phyloP scores from a whole-genome alignment of 2,113 vertebrate genomes.

The Ramphastos sulfuratus region DNA sequence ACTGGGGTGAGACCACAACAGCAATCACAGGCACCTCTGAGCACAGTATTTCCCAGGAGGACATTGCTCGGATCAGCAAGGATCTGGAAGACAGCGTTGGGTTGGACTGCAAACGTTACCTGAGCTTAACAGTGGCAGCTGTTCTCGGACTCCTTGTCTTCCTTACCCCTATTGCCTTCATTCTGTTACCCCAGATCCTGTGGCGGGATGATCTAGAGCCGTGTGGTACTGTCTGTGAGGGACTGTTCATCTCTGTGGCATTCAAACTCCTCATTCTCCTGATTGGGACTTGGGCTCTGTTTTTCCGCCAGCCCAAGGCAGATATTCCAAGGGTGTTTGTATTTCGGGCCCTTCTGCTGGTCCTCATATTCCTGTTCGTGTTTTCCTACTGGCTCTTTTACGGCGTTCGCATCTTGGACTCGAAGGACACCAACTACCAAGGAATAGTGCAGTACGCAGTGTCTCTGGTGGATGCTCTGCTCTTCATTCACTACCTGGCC shows the following conservation, averaged over 20 bases:
- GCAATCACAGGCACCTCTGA: constrained; percentile 96
- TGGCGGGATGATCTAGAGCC: constrained; percentile 89
- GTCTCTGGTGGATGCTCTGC: constrained; percentile 92
- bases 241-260: constrained; percentile 92
- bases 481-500: constrained; percentile 95
- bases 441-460: constrained; percentile 94
- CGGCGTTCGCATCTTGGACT: constrained; percentile 91
- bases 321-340: constrained; percentile 88
- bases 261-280: constrained; percentile 95
- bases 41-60: constrained; percentile 96
- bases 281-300: constrained; percentile 92
- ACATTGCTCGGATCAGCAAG: constrained; percentile 92
- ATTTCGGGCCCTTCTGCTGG: constrained; percentile 87
- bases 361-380: constrained; percentile 91
- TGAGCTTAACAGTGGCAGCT: constrained; percentile 82
- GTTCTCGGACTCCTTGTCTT: constrained; percentile 86
- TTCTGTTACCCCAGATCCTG: constrained; percentile 87
- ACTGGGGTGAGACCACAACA: constrained; percentile 97
- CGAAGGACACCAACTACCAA: constrained; percentile 90
- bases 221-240: constrained; percentile 91
- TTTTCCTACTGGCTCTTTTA: constrained; percentile 98
- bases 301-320: constrained; percentile 84
- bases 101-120: constrained; percentile 82
- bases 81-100: constrained; percentile 89
- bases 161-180: constrained; percentile 90